Percentiles rank a stretch among this genome's conserved stretches.
Evolutionary conservation across 2,888 invertebrate species (phyloP).

Genomic region (Plemyria rubiginata): DNA sequence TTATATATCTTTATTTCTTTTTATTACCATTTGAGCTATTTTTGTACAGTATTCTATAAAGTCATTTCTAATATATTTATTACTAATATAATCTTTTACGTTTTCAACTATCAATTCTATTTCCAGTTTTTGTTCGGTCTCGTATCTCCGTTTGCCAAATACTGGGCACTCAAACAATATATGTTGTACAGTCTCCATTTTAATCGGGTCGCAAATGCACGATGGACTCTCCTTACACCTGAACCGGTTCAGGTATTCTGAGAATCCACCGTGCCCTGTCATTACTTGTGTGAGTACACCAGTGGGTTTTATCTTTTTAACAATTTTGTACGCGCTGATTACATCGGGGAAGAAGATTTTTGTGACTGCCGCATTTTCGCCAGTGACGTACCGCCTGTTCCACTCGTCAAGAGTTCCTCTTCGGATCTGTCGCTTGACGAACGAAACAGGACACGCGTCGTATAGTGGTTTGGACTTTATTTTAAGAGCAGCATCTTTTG

Average conservation of each 20-base stretch:
- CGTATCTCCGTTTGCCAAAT: background rate
- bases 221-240: slow-evolving; percentile 14
- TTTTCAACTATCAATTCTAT: background rate
- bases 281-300: background rate
- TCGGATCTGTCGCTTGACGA: slow-evolving; percentile 17
- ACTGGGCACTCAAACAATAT: slow-evolving; percentile 6
- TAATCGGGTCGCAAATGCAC: slow-evolving; percentile 10
- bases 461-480: slow-evolving; percentile 11
- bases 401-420: slow-evolving; percentile 8
- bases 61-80: background rate
- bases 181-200: background rate
- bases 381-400: background rate
- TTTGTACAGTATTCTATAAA: too few species aligned
- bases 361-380: slow-evolving; percentile 3
- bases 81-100: background rate
- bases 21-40: background rate
- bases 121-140: background rate
- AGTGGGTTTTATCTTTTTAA: background rate
- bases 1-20: too few species aligned
- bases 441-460: slow-evolving; percentile 20
- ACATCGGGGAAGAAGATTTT: slow-evolving; percentile 25
- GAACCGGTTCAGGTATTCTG: slow-evolving; percentile 11
- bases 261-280: slow-evolving; percentile 6
- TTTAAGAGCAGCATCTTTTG: slow-evolving; percentile 17
- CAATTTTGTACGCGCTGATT: background rate